Evolutionary conservation across 2,797 vertebrate genomes (phyloP), one percentile per base, ranked within the genome.

Genomic region (Microcaecilia unicolor): DNA sequence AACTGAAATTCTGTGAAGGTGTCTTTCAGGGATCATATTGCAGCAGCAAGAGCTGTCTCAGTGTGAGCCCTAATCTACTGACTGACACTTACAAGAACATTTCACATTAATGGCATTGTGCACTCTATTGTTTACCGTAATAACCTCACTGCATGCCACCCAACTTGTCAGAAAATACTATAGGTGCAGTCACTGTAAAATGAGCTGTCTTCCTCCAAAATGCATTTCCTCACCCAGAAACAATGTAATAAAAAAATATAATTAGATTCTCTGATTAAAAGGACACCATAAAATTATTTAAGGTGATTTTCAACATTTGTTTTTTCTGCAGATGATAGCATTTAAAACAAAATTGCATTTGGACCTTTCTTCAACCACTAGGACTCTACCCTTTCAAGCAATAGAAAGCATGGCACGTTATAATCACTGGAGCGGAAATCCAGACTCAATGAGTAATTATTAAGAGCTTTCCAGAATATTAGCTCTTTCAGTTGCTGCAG

Each of bases 391-490:
- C n/a, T 76, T 84, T 76, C 70, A 80, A 67, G 70, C 64, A 72
- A 69, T 43, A 58, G 37, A 55, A 63, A 67, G 56, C 63, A 61
- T 44, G 53, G 37, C 61, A 64, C 66, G 51, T 69, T 77, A 36
- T 13, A 69, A 66, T 52, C 41, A 67, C 48, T 40, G 59, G 69
- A 77, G 78, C 75, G 78, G 74, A 84, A 82, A 75, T 72, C 55
- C 51, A 63, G 66, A 82, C 74, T 76, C 77, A 67, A 69, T 71
- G 76, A 70, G 78, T 84, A 78, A 83, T 84, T 86, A 83, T 78
- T 73, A 71, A 82, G 76, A 79, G 70, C 70, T 74, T 80, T 80
- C 71, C 61, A 73, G 70, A 78, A 77, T 81, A 78, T 83, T 76
- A 80, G 76, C 76, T 79, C 59, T 76, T 79, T 71, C 55, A 63